Percentiles rank a stretch among this genome's conserved stretches.
These are phyloP conservation scores for Caenorhabditis virilis DNA, from an alignment of 2,888 invertebrate genomes.

Conservation along the genomic window DNA sequence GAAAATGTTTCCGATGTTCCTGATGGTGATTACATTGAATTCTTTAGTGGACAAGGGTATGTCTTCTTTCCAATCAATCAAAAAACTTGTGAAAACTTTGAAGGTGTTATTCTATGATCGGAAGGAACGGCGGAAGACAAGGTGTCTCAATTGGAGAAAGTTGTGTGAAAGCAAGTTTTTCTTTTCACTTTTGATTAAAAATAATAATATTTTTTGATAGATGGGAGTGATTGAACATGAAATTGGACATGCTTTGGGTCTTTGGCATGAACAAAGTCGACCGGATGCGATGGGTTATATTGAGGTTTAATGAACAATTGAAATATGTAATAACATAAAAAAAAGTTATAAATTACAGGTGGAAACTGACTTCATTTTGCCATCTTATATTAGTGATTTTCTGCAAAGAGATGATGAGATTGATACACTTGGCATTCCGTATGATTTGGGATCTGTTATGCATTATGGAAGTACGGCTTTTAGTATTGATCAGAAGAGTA, in stretches of 20 bases:
- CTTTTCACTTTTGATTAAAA: conserved; percentile 2
- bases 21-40: conserved; percentile 62
- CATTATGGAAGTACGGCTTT: conserved; percentile 68
- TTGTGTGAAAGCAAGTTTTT: conserved; percentile 63
- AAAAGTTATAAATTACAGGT: conserved; percentile 32
- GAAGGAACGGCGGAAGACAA: conserved; percentile 66
- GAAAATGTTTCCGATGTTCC: conserved; percentile 48
- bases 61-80: no score
- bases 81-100: neutral
- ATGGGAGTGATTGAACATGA: conserved; percentile 67
- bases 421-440: conserved; percentile 58
- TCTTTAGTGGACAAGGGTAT: conserved; percentile 67
- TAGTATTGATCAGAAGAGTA: conserved; percentile 59
- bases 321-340: no score
- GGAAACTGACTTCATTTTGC: conserved; percentile 56
- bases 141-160: conserved; percentile 67
- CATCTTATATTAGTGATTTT: conserved; percentile 64
- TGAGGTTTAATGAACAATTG: no score
- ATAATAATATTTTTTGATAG: conserved; percentile 38
- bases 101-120: conserved; percentile 69
- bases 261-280: conserved; percentile 68
- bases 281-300: conserved; percentile 61
- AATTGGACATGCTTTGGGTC: conserved; percentile 64
- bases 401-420: conserved; percentile 50
- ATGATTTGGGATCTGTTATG: conserved; percentile 66